phyloP scores from a whole-genome alignment of 2,113 vertebrate genomes.

The Ammodramus savannarum region DNA sequence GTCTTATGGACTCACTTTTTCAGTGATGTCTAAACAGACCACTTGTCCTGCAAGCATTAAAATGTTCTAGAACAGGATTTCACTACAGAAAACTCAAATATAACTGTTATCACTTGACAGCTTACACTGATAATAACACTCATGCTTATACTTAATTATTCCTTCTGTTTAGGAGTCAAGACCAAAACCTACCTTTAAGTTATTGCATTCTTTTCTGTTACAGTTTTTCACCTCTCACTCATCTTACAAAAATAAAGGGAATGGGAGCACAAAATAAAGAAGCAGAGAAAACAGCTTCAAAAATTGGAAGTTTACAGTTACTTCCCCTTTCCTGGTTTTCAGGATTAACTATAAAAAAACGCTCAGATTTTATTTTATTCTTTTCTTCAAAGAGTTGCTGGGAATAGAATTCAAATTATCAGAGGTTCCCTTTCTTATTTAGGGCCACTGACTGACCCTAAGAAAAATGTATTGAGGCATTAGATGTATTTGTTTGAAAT shows the following conservation, averaged over 20 bases:
- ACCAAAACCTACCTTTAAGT: neutral
- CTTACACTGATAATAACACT: neutral
- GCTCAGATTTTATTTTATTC: neutral
- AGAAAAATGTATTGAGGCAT: neutral
- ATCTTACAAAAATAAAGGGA: neutral
- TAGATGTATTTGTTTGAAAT: slow-evolving; percentile 33
- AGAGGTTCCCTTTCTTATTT: neutral
- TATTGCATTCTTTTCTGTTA: neutral
- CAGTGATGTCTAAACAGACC: neutral
- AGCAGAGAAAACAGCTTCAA: neutral
- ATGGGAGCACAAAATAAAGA: neutral
- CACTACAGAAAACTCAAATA: neutral
- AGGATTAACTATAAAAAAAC: neutral
- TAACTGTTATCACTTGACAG: neutral
- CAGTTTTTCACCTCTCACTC: neutral
- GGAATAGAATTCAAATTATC: slow-evolving; percentile 2
- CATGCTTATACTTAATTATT: neutral
- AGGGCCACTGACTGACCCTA: neutral
- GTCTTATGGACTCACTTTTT: neutral
- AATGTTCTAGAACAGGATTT: neutral
- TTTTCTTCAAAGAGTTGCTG: neutral
- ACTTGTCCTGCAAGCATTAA: neutral
- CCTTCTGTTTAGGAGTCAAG: neutral
- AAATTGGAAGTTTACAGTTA: neutral
- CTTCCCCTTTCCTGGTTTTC: neutral